These are phyloP conservation scores for Enteromius paludinosus DNA, from an alignment of 2,797 vertebrate genomes.

Conservation along the genomic window DNA sequence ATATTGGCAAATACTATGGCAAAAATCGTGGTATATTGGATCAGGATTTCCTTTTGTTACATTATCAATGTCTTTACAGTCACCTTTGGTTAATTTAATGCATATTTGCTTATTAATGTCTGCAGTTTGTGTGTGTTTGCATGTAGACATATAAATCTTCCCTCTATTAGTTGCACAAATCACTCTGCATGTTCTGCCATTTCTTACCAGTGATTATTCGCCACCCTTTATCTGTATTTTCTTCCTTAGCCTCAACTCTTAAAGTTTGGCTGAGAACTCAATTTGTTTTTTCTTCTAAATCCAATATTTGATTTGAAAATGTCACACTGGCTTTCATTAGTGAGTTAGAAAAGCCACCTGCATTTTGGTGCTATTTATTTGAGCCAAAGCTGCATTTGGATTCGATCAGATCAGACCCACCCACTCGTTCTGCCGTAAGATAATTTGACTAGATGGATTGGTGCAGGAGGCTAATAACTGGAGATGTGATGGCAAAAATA, in stretches of 20 bases:
- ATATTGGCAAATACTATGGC: too few species aligned
- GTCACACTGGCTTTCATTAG: conserved; percentile 62
- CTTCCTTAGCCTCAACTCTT: conserved; percentile 2
- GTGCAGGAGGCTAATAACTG: conserved; percentile 56
- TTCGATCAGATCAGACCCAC: conserved; percentile 61
- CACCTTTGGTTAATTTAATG: not conserved
- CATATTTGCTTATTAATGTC: not conserved
- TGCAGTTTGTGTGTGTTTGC: not conserved
- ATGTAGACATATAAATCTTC: not conserved
- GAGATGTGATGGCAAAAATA: conserved; percentile 49
- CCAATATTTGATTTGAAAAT: conserved; percentile 65
- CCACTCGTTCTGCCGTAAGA: conserved; percentile 52
- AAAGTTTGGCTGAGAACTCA: conserved; percentile 42
- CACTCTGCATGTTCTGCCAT: conserved; percentile 1
- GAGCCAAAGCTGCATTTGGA: conserved; percentile 37
- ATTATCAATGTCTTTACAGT: not conserved
- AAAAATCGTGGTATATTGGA: not conserved
- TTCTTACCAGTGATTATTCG: not conserved
- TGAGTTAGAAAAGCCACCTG: conserved; percentile 44
- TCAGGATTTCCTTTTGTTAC: not conserved
- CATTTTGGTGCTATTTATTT: conserved; percentile 61
- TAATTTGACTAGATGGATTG: conserved; percentile 59
- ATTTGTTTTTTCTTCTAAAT: conserved; percentile 56
- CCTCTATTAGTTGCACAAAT: not conserved
- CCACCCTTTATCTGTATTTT: conserved; percentile 15